Percentiles rank a stretch among this genome's conserved stretches.
These are phyloP conservation scores for Eubasilissa splendida DNA, from an alignment of 2,888 invertebrate species.

Conservation along the genomic window DNA sequence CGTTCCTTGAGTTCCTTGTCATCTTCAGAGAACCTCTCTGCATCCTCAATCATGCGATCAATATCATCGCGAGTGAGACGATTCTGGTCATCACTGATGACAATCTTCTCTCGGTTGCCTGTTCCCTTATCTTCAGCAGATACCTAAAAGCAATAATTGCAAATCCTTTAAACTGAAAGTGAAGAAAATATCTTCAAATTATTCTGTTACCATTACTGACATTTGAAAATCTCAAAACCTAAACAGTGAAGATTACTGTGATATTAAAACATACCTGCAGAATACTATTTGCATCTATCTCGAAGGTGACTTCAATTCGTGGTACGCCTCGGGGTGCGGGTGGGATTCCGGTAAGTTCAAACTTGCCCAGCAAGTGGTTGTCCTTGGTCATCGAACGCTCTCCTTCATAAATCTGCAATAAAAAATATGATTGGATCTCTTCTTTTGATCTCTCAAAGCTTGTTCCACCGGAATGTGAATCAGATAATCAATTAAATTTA, in stretches of 20 bases:
- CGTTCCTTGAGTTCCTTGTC: conserved; percentile 97
- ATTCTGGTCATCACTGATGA: conserved; percentile 99
- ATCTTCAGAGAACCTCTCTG: conserved; percentile 98
- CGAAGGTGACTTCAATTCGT: conserved; percentile 95
- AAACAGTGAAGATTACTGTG: neutral
- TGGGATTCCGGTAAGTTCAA: conserved; percentile 97
- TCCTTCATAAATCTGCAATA: conserved; percentile 90
- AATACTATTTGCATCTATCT: conserved; percentile 96
- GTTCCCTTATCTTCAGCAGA: conserved; percentile 99
- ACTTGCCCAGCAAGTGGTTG: conserved; percentile 98
- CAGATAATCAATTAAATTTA: too few species aligned
- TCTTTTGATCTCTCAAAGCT: too few species aligned
- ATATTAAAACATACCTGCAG: conserved; percentile 71
- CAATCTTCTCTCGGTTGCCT: conserved; percentile 98
- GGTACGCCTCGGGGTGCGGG: conserved; percentile 95
- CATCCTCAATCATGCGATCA: conserved; percentile 99
- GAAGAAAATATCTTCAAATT: too few species aligned
- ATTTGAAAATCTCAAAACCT: too few species aligned
- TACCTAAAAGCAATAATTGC: conserved; percentile 67
- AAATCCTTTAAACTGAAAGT: neutral
- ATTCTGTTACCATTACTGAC: too few species aligned
- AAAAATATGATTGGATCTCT: neutral
- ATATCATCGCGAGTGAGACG: conserved; percentile 98
- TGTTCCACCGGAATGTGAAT: too few species aligned
- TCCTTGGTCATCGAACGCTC: conserved; percentile 99